Evolutionary conservation across 2,888 invertebrate genomes (phyloP), one percentile per base, ranked within the genome.

Genomic region (Hyposoter didymator): DNA sequence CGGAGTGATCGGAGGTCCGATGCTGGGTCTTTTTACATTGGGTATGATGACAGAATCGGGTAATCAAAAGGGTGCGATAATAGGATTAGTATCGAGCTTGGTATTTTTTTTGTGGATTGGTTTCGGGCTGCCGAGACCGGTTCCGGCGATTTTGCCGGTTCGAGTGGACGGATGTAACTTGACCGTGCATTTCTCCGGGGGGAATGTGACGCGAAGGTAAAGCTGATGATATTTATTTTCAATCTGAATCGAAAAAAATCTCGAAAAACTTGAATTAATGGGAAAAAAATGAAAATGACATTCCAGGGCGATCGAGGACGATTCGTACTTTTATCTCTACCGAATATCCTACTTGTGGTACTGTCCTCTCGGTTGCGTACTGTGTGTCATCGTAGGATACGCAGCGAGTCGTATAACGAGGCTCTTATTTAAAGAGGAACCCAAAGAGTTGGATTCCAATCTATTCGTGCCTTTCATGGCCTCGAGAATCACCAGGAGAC

Each of bases 1-100:
- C 91, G 98, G 98, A 1, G 97, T 98, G 0, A 96, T 97, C 17
- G 98, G 98, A 0, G 98, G 98, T 0, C 98, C 98, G 0, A 93
- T 98, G 52, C 94, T 98, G 32, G 98, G 97, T 0, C 94, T 98
- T 1, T 98, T 98, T 92, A 96, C 97, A 0, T 94, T 98, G 35
- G 98, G 98, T 90, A 98, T 98, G 97, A 97, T 97, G 90, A 96
- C 96, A 69, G 96, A 96, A 12, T 95, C 94, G 78, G 96, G 96
- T 35, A 97, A 97, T 92, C 95, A 98, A 93, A 95, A 94, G 93
- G 98, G 98, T 35, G 97, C 96, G 0, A 94, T 97, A 17, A 89
- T 94, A 7, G 98, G 97, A 0, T 94, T 98, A 7, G 73, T 96
- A 1, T 90, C 94, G 17, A 97, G 97, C 0, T 94, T 98, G 83